Evolutionary conservation across 2,113 vertebrate genomes (phyloP).

Genomic region (Pteruthius melanotis): DNA sequence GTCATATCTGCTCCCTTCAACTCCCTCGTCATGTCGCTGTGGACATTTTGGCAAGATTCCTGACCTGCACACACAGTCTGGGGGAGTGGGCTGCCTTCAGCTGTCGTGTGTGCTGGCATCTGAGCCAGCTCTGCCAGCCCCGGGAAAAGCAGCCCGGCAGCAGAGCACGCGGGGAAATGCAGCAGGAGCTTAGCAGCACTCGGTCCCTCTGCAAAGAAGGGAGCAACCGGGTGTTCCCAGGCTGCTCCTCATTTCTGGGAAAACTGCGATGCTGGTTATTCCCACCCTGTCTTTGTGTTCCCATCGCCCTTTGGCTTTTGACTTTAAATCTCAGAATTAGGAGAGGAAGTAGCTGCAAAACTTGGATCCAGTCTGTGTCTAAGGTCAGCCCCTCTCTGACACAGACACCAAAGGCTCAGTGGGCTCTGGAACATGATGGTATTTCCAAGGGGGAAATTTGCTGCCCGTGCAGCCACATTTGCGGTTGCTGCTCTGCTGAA

Average conservation of each 20-base stretch:
- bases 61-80: not conserved
- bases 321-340: not conserved
- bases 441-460: not conserved
- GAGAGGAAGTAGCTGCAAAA: not conserved
- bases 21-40: not conserved
- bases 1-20: constrained; percentile 27
- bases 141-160: not conserved
- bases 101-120: not conserved
- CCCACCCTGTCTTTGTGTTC: not conserved
- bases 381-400: not conserved
- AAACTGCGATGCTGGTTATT: not conserved
- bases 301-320: not conserved
- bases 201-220: too few species aligned
- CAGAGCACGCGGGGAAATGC: not conserved
- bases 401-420: accelerated
- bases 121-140: not conserved
- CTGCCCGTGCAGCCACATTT: accelerated
- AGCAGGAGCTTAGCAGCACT: not conserved
- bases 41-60: constrained; percentile 2
- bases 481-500: not conserved
- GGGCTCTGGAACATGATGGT: not conserved
- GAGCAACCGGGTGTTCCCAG: not conserved
- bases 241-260: not conserved
- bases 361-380: accelerated
- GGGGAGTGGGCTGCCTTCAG: not conserved